Evolutionary conservation across 2,888 invertebrate genomes (phyloP), one percentile per base, ranked within the genome.

Genomic region (Buathra laborator): DNA sequence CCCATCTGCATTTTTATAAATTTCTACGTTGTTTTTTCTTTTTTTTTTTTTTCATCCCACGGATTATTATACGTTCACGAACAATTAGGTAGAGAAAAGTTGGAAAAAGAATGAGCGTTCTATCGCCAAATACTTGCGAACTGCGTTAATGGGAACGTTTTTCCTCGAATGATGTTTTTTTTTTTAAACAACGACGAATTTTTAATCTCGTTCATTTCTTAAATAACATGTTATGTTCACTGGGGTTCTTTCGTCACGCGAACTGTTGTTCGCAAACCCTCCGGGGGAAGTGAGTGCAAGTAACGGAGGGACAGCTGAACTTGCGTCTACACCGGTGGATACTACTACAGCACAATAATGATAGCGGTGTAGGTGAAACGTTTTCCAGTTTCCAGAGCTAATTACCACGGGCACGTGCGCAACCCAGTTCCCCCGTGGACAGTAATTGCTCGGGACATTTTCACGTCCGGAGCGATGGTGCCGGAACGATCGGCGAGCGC

Each of bases 341-440:
- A 46, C 48, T 14, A 70, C 59, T 32, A 62, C 48, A 62, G 51
- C 59, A 76, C 16, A 16, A 62, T 79, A 68, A 67, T 67, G 67
- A 64, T 70, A 71, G 66, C 79, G 81, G 64, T 82, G 76, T 74
- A 64, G 75, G 37, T 71, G 76, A 77, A 66, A 66, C 51, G 76
- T 85, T 84, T 86, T 83, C 81, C 83, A 85, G 71, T 85, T 86
- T 82, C 56, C 81, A 74, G 78, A 66, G 86, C 85, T 86, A 87
- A 87, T 87, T 87, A 87, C 83, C 80, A 72, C 84, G 77, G 74
- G 84, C 86, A 87, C 87, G 87, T 86, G 87, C 86, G 84, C 86
- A 87, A 83, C 79, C 76, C 72, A 85, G 85, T 81, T 83, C 68
- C 72, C 51, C 48, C 24, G 12, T 66, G 68, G 32, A 78, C 75